Base-by-base conservation (phyloP, 2,888 invertebrate genomes). In the Rhogogaster chlorosoma region DNA sequence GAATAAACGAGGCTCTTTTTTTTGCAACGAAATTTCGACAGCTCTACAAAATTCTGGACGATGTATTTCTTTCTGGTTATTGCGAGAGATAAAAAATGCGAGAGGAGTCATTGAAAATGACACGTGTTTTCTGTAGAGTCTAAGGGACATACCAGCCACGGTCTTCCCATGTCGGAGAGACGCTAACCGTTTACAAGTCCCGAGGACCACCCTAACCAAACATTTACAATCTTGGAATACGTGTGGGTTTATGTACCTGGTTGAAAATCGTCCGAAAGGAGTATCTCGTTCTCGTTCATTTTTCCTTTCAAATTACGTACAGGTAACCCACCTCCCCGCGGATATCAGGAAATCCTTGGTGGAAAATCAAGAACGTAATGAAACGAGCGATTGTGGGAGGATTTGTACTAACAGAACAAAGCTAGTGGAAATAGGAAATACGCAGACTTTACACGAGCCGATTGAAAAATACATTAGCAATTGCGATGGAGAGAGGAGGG, bases 161-260 rank as follows among this genome's bases (percentile, higher is more conserved):
- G 3, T 45, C 12, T 45, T 45, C 45, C 45, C 45, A 12, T 45
- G 12, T 45, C 45, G 9, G 38, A 38, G 22, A 80, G 61, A 80
- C 15, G 82, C 67, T 83, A 83, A 83, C 67, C 67, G 82, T 83
- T 83, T 67, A 82, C 45, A 82, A 82, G 10, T 82, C 26, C 22
- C 42, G 22, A 80, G 61, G 38, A 77, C 49, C 77, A 53, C 12
- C 82, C 82, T 82, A 82, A 80, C 61, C 80, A 80, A 80, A 80
- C 64, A 80, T 80, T 80, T 80, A 80, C 80, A 80, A 80, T 61
- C 80, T 61, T 10, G 18, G 42, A 64, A 29, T 29, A 36, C 3
- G 64, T 26, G n/a, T n/a, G n/a, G n/a, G n/a, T n/a, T n/a, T n/a
- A n/a, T n/a, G n/a, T n/a, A 38, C 64, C 80, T 61, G 80, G 61